Base-by-base conservation (phyloP, 2,797 vertebrate species). In the Chrysocyon brachyurus region DNA sequence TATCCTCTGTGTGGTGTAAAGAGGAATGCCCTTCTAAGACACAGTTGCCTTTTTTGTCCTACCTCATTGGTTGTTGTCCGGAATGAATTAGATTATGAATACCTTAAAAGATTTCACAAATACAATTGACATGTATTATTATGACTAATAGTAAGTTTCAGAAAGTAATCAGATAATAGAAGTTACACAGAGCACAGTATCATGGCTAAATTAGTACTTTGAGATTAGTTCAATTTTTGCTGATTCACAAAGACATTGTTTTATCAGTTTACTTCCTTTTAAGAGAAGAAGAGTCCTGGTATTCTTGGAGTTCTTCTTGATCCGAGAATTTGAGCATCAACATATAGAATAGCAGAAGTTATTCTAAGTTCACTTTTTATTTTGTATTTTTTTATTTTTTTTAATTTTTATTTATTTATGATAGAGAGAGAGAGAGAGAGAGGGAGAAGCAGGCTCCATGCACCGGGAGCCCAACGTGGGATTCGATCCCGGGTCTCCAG, bases 361-460 rank as follows among this genome's bases (percentile, higher is more conserved):
- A 77, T n/a, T 90, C 56, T 87, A 66, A 83, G 72, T 87, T 94
- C 33, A 83, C 1, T 86, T 96, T 87, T 95, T 87, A 73, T 72
- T 89, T 86, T 83, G 64, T 87, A 73, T 72, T 89, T 86, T 83
- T 36, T 36, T 36, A 36, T 36, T 36, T 36, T 36, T 36, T 36
- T 36, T 4, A 4, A 36, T 36, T 36, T 36, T 36, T 36, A 36
- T 36, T 36, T 36, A 36, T 36, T 36, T 36, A 36, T 36, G 36
- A 36, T 36, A 36, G 36, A 36, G 36, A 36, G 36, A 36, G 36
- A 36, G 36, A 36, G 36, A 36, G 36, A 36, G 36, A 4, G 36
- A 36, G 36, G 3, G 36, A 36, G 36, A 36, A 36, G 36, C 36
- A 36, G 36, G 36, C 36, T 36, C 36, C 36, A 36, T 36, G 36